Evolutionary conservation across 2,113 vertebrate genomes (phyloP), one percentile per base, ranked within the genome.

Genomic region (Ciconia boyciana): DNA sequence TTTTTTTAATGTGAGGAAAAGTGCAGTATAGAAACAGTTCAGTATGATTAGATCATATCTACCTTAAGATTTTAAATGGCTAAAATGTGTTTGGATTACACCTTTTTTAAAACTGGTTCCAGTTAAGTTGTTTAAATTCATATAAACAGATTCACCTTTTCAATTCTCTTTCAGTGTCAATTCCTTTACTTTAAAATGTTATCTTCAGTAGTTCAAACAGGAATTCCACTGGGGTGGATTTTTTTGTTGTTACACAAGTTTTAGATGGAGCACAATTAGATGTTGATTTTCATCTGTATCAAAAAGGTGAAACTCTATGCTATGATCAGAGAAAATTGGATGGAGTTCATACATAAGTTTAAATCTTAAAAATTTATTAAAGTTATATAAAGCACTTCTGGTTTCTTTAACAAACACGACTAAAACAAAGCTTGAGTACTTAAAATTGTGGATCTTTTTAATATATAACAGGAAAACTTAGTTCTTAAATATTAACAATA

Each of bases 321-420:
- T 99, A 94, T 69, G 98, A 99, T 97, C 97, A 98, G 74, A 98
- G 97, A 88, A 99, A 99, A 97, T 97, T 99, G 54, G 98, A 99
- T 74, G 98, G 98, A 25, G 97, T 99, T 87, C 99, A 99, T 98
- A 99, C 97, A 98, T 99, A 98, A 98, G 98, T 98, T 79, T 97
- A 86, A 95, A 54, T 82, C 41, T 68, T 81, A n/a, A 96, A 77
- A 75, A 58, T 20, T 18, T 82, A 88, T 86, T 49, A 7, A 76
- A 81, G 36, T 70, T 86, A 13, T 55, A 75, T 48, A 78, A 62
- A 87, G 55, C 25, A 51, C 39, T 95, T 91, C 87, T 92, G 91
- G 60, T 94, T 94, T 91, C 46, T 95, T 95, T 93, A 95, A 81
- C 43, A 84, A 95, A 95, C 80, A 83, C 83, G 68, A 57, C 44